Evolutionary conservation across 1,140 invertebrate species (phyloP).

Genomic region (Leptinotarsa texana): DNA sequence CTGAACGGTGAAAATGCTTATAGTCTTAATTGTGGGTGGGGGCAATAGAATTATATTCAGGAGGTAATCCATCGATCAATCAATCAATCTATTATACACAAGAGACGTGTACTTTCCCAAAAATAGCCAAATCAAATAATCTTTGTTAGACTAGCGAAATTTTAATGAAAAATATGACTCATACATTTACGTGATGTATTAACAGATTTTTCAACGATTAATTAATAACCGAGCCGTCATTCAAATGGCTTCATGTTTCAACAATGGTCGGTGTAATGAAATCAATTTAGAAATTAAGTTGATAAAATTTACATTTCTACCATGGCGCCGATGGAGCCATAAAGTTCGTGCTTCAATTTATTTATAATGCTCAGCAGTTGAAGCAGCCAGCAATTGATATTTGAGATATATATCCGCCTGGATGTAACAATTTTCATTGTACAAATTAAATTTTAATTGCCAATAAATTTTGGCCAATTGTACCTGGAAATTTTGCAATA

Average conservation of each 20-base stretch:
- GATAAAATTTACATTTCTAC: constrained; percentile 12
- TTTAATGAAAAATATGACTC: no score
- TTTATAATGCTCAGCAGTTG: constrained; percentile 13
- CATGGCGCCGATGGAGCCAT: constrained; percentile 16
- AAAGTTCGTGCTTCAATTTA: constrained; percentile 17
- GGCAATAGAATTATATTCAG: no score
- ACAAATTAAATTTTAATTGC: constrained; percentile 41
- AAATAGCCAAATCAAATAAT: no score
- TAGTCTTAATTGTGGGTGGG: no score
- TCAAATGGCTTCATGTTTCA: neutral
- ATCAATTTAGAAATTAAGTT: neutral
- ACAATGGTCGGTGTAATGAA: neutral
- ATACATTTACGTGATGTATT: no score
- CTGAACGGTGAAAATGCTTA: no score
- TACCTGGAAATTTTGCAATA: constrained; percentile 40
- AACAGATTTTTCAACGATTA: no score
- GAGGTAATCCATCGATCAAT: no score
- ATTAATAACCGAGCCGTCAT: neutral
- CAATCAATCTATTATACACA: no score
- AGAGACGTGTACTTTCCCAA: no score
- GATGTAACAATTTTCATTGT: constrained; percentile 37
- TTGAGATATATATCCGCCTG: constrained; percentile 28
- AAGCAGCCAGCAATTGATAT: constrained; percentile 24
- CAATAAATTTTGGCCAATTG: constrained; percentile 39
- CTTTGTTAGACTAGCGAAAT: no score